Percentiles rank a stretch among this genome's conserved stretches.
Evolutionary conservation across 2,888 invertebrate species (phyloP).

Genomic region (Xestia rhomboidea): DNA sequence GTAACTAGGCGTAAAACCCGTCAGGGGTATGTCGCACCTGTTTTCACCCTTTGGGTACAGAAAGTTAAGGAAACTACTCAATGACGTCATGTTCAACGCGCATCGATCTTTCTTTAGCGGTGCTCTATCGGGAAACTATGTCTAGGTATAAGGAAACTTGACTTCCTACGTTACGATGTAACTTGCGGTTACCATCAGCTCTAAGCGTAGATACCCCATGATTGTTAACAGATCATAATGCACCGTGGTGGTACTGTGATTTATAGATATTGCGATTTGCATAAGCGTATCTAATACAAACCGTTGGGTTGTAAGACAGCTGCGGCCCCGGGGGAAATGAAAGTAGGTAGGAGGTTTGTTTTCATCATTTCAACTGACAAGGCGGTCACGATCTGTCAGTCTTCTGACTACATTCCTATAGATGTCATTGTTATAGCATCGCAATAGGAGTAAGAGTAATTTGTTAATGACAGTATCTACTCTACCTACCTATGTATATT

Average conservation of each 20-base stretch:
- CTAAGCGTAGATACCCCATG: conserved; percentile 28
- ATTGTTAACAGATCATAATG: conserved; percentile 51
- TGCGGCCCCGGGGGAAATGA: conserved; percentile 68
- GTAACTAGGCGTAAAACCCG: background rate
- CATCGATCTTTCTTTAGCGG: background rate
- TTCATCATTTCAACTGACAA: conserved; percentile 67
- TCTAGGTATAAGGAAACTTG: conserved; percentile 12
- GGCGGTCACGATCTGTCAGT: conserved; percentile 71
- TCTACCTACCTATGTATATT: background rate
- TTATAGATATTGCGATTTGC: conserved; percentile 57
- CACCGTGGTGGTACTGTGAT: conserved; percentile 35
- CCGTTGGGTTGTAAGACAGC: conserved; percentile 40
- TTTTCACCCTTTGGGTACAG: background rate
- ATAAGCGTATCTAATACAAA: conserved; percentile 50
- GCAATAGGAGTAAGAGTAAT: conserved; percentile 13
- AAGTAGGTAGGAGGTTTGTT: conserved; percentile 69
- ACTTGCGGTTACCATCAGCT: conserved; percentile 41
- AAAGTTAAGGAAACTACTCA: background rate
- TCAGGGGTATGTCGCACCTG: too few species aligned
- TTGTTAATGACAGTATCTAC: background rate
- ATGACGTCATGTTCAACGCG: background rate
- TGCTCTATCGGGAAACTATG: conserved; percentile 6
- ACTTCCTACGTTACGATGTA: conserved; percentile 38
- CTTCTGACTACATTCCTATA: conserved; percentile 63
- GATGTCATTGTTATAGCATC: conserved; percentile 39